A percentile compares a stretch with the other conserved stretches of the same genome.
Evolutionary conservation across 1,140 invertebrate genomes (phyloP).

Genomic region (Riptortus pedestris): DNA sequence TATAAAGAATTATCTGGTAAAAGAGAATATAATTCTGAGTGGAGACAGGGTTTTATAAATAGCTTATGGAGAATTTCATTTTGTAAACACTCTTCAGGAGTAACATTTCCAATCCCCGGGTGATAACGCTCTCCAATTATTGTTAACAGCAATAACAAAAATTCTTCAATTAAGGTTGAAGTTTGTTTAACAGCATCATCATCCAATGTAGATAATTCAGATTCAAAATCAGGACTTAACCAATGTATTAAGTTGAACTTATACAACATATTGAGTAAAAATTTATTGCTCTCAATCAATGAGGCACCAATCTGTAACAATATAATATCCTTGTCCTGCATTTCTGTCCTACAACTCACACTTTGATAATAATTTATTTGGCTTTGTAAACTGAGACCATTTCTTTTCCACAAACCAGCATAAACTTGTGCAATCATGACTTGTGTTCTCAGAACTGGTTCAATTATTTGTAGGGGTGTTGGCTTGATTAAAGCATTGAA

Average conservation of each 20-base stretch:
- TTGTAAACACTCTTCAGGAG: no score
- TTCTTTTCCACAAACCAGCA: constrained; percentile 94
- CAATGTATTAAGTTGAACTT: constrained; percentile 82
- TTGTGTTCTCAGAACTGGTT: constrained; percentile 48
- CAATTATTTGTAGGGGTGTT: constrained; percentile 72
- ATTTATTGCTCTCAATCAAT: constrained; percentile 80
- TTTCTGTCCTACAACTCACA: no score
- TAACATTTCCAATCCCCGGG: no score
- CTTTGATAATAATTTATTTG: constrained; percentile 94
- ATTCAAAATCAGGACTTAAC: constrained; percentile 60
- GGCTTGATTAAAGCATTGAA: constrained; percentile 50
- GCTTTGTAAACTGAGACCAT: constrained; percentile 92
- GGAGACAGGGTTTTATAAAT: no score
- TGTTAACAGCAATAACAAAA: constrained; percentile 74
- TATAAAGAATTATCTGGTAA: no score
- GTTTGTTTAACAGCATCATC: constrained; percentile 42
- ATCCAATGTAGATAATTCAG: constrained; percentile 72
- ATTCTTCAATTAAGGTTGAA: constrained; percentile 76
- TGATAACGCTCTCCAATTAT: constrained; percentile 83
- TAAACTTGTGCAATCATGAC: constrained; percentile 80
- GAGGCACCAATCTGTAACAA: constrained; percentile 82
- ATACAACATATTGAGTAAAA: constrained; percentile 84
- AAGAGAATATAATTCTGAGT: no score
- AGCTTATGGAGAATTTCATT: no score
- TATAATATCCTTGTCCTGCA: constrained; percentile 83